Conservation (phyloP, 2,113 vertebrate species). For the Saccopteryx bilineata region DNA sequence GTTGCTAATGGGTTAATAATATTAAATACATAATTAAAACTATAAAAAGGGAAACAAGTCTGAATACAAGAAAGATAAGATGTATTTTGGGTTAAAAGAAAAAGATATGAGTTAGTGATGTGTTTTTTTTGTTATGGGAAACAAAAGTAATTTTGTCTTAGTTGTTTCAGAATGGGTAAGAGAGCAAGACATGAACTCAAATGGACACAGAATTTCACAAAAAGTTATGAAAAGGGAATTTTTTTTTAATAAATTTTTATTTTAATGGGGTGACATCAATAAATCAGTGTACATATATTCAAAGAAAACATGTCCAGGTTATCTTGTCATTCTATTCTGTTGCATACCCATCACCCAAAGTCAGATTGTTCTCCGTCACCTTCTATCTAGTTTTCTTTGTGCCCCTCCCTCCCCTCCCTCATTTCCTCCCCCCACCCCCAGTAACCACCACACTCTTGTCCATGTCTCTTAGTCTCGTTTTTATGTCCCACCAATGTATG, state of each 20-base stretch:
- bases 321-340: too few relatives aligned
- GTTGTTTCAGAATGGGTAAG: neutral
- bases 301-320: too few relatives aligned
- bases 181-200: neutral
- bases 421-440: too few relatives aligned
- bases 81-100: neutral
- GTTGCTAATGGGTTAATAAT: neutral
- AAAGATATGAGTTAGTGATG: neutral
- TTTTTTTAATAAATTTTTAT: neutral
- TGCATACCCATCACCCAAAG: too few relatives aligned
- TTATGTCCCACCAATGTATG: too few relatives aligned
- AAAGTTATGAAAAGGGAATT: neutral
- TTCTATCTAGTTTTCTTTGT: too few relatives aligned
- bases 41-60: neutral
- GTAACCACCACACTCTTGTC: too few relatives aligned
- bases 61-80: neutral
- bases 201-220: neutral
- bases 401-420: too few relatives aligned
- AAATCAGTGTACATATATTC: too few relatives aligned
- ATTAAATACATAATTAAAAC: neutral
- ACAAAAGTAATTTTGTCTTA: neutral
- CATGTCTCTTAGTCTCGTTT: too few relatives aligned
- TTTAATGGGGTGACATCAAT: too few relatives aligned
- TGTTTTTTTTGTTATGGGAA: neutral
- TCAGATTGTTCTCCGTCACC: too few relatives aligned